Evolutionary conservation across 1,140 invertebrate genomes (phyloP).

Genomic region (Heliothis subflexa): DNA sequence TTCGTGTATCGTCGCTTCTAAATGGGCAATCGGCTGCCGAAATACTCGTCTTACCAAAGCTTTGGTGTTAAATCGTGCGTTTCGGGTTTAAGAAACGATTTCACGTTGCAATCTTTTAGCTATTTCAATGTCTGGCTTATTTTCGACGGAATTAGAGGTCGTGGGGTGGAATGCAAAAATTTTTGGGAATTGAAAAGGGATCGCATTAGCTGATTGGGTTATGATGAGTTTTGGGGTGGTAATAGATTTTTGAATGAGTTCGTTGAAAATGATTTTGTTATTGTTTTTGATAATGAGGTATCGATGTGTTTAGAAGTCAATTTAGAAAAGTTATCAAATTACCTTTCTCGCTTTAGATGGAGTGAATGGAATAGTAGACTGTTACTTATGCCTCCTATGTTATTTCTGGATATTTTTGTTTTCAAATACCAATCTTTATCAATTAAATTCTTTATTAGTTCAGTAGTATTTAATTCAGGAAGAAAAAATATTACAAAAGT

Average conservation of each 20-base stretch:
- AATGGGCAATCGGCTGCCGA: constrained; percentile 60
- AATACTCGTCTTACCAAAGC: constrained; percentile 49
- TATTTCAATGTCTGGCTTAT: constrained; percentile 50
- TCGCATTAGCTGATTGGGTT: constrained; percentile 42
- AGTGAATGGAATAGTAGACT: no score
- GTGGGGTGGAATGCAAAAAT: constrained; percentile 34
- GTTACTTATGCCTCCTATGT: no score
- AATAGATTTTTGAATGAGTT: constrained; percentile 6
- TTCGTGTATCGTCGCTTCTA: constrained; percentile 61
- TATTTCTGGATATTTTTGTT: no score
- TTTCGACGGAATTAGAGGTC: constrained; percentile 38
- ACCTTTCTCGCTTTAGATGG: no score
- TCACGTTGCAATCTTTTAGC: constrained; percentile 48
- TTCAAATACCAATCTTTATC: no score
- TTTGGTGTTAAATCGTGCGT: constrained; percentile 60
- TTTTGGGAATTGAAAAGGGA: constrained; percentile 28
- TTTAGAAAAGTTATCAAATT: no score
- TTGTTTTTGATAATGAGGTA: neutral
- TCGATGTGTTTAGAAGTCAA: no score
- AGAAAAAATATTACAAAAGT: no score
- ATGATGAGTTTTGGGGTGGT: constrained; percentile 27
- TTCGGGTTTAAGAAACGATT: constrained; percentile 52
- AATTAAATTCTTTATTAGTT: no score
- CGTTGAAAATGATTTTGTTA: neutral
- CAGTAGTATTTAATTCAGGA: no score